Evolutionary conservation across 2,113 vertebrate species (phyloP), one percentile per base, ranked within the genome.

Genomic region (Abramis brama): DNA sequence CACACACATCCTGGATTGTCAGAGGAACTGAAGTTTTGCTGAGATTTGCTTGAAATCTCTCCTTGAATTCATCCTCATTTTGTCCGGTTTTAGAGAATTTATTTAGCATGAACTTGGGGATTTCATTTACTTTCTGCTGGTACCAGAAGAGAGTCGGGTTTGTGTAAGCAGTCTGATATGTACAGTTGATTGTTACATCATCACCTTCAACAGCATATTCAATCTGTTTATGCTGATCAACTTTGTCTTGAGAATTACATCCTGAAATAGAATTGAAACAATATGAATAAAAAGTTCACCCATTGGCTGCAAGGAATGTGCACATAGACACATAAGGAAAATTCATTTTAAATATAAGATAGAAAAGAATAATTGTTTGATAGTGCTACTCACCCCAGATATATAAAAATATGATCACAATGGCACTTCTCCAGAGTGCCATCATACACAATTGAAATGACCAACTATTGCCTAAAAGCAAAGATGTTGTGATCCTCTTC

Each of bases 61-160:
- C 8, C 17, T 57, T 36, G 13, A 76, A 88, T 79, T 59, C 79
- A 5, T 25, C 62, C 23, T 21, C 47, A 17, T 23, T 45, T 17
- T 47, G 19, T 50, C 39, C 19, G 19, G 73, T 39, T 27, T 4
- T 66, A 52, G 27, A 12, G 0, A 17, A 45, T n/a, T 30, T 76
- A 1, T 52, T 52, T 7, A 85, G 21, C 36, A 87, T 85, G 43
- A 33, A 64, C 45, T 60, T 85, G 4, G 79, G 88, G 59, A n/a
- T 9, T 3, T 21, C 55, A 55, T 62, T 74, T 10, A 8, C 10
- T 71, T 55, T 50, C 39, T 79, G 75, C 79, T 85, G 79, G 71
- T 82, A 85, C 88, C 88, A 89, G 79, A 74, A 83, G 25, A 89
- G 79, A 55, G 68, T 25, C 27, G 39, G 12, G 25, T 2, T 10